Evolutionary conservation across 2,888 invertebrate species (phyloP).

Genomic region (Mesorhabditis belari): DNA sequence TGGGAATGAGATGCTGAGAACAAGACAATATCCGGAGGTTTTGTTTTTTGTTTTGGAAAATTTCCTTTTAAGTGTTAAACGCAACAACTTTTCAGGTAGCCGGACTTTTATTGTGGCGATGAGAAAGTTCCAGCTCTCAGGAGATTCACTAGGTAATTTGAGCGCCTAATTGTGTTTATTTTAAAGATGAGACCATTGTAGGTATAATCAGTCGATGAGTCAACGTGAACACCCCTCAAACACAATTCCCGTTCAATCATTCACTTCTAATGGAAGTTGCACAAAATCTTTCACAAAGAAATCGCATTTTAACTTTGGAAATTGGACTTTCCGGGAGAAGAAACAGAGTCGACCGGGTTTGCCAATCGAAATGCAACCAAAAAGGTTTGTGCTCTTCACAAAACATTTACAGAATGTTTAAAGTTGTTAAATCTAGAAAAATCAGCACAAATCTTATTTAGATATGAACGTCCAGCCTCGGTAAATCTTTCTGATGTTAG

Average conservation of each 20-base stretch:
- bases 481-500: slow-evolving; percentile 22
- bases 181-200: neutral
- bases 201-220: neutral
- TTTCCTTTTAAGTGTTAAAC: no score
- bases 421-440: neutral
- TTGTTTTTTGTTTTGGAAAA: neutral
- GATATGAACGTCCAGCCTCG: slow-evolving; percentile 22
- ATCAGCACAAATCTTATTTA: neutral
- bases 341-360: slow-evolving; percentile 6
- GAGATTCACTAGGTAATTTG: slow-evolving; percentile 23
- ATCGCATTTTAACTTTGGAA: slow-evolving; percentile 27
- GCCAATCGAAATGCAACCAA: neutral
- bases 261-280: neutral
- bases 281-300: no score
- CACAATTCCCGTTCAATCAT: neutral
- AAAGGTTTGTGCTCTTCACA: neutral
- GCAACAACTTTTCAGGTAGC: slow-evolving; percentile 27
- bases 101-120: slow-evolving; percentile 19
- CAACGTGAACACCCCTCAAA: neutral
- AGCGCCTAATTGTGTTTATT: neutral
- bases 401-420: neutral
- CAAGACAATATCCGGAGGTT: slow-evolving; percentile 35
- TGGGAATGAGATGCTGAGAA: slow-evolving; percentile 29
- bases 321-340: slow-evolving; percentile 32
- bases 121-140: slow-evolving; percentile 27